These are phyloP conservation scores for Arrhopalites spinosus DNA, from an alignment of 2,888 invertebrate genomes.

Conservation along the genomic window DNA sequence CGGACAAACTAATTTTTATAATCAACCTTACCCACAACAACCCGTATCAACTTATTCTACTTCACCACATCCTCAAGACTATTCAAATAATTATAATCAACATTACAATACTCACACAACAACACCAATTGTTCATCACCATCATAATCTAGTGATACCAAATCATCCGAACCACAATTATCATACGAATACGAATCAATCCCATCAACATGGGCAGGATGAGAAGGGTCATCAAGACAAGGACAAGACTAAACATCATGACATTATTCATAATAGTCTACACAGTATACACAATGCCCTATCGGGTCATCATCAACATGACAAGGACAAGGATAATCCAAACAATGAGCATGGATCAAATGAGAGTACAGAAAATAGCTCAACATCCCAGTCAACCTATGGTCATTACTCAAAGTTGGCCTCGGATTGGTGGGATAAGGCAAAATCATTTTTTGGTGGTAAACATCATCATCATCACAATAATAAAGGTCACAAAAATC, in stretches of 20 bases:
- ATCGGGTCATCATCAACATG: neutral
- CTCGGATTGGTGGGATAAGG: neutral
- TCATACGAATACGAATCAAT: neutral
- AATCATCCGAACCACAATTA: neutral
- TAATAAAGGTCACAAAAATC: no score
- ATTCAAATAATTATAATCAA: neutral
- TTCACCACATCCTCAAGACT: neutral
- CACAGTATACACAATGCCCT: neutral
- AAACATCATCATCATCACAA: no score
- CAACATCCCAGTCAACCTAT: neutral
- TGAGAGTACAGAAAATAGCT: neutral
- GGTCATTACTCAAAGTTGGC: conserved; percentile 16
- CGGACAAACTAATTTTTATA: no score
- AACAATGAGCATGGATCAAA: neutral
- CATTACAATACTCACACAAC: neutral
- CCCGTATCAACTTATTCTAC: neutral
- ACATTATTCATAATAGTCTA: neutral
- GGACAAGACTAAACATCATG: conserved; percentile 2
- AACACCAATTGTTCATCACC: neutral
- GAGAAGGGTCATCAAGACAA: neutral
- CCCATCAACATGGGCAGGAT: neutral
- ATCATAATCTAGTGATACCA: neutral
- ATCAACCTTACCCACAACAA: neutral
- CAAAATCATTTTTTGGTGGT: neutral
- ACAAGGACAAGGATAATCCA: conserved; percentile 1